Conservation (phyloP, 1,140 invertebrate genomes). For the Magallana angulata region DNA sequence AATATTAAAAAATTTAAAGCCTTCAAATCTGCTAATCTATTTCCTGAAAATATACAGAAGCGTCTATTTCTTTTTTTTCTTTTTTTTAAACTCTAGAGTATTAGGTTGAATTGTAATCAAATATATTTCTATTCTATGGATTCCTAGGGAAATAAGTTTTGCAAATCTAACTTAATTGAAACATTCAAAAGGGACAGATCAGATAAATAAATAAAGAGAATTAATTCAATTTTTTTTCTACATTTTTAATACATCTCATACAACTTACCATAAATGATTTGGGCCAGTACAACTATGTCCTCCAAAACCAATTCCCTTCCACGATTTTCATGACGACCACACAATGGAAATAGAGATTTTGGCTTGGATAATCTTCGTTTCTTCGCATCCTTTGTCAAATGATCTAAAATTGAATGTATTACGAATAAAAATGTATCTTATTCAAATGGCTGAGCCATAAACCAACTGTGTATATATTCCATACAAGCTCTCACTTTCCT, state of each 20-base stretch:
- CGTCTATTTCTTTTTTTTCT: no score
- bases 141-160: neutral
- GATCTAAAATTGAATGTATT: neutral
- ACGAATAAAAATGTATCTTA: neutral
- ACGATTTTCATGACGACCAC: constrained; percentile 67
- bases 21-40: no score
- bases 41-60: no score
- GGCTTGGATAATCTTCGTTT: constrained; percentile 63
- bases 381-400: constrained; percentile 15
- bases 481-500: no score
- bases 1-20: no score
- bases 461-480: no score
- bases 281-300: constrained; percentile 69
- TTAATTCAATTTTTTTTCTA: neutral
- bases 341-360: constrained; percentile 73
- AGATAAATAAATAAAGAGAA: neutral
- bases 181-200: neutral
- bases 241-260: neutral
- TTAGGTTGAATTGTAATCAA: no score
- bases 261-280: constrained; percentile 51
- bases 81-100: no score
- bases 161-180: neutral
- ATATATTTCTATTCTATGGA: neutral
- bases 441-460: no score
- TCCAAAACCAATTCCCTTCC: constrained; percentile 65